Conservation (phyloP, 2,888 invertebrate species). For the Halocaridina rubra region DNA sequence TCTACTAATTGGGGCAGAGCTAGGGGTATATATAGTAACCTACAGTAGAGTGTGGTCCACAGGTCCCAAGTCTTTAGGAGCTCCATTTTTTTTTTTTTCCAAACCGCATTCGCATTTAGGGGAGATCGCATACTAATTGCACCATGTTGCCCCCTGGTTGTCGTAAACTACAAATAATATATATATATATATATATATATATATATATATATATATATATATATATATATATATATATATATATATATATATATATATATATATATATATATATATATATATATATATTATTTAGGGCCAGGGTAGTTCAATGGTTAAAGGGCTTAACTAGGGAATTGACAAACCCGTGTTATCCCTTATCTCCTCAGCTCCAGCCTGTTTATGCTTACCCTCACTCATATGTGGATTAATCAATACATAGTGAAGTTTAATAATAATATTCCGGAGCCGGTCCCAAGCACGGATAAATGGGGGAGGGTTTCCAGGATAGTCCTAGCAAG, state of each 20-base stretch:
- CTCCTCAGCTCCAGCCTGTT: background rate
- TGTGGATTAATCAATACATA: too few relatives aligned
- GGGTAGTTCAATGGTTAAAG: too few relatives aligned
- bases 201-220: constrained; percentile 2
- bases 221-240: constrained; percentile 9
- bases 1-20: too few relatives aligned
- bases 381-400: background rate
- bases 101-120: too few relatives aligned
- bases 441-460: background rate
- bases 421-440: background rate
- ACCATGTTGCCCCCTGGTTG: background rate
- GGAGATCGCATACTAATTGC: background rate
- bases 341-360: background rate
- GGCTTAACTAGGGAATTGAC: too few relatives aligned
- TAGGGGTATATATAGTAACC: too few relatives aligned
- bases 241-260: background rate
- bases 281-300: background rate
- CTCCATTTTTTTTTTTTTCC: too few relatives aligned
- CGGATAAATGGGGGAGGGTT: too few relatives aligned
- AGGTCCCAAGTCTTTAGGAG: too few relatives aligned
- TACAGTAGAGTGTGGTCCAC: too few relatives aligned
- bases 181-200: background rate
- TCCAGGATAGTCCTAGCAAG: too few relatives aligned
- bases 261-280: background rate
- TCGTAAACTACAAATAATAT: background rate